Evolutionary conservation across 2,888 invertebrate genomes (phyloP).

Genomic region (Catocala fraxini): DNA sequence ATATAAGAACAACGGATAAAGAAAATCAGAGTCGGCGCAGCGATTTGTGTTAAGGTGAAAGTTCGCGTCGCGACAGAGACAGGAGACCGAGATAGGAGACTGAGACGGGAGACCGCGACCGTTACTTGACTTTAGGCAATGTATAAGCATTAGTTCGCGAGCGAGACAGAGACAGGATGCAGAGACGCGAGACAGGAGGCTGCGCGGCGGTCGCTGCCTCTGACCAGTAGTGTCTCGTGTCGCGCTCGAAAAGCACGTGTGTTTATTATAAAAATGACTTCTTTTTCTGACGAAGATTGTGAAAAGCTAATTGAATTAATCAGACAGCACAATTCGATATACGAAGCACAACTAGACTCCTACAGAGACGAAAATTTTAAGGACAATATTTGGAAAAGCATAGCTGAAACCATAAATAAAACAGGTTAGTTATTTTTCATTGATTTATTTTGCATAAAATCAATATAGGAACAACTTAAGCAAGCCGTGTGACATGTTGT

Average conservation of each 20-base stretch:
- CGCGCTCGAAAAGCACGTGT: slow-evolving; percentile 18
- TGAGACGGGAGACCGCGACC: too few relatives aligned
- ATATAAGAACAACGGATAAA: too few relatives aligned
- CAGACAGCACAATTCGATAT: background rate
- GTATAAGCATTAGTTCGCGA: slow-evolving; percentile 6
- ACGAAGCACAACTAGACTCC: slow-evolving; percentile 11
- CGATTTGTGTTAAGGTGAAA: too few relatives aligned
- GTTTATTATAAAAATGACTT: slow-evolving; percentile 19
- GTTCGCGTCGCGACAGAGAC: too few relatives aligned
- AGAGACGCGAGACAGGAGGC: slow-evolving; percentile 15
- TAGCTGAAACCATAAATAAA: slow-evolving; percentile 22
- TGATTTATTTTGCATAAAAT: background rate
- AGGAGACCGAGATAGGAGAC: too few relatives aligned
- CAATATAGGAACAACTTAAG: slow-evolving; percentile 1
- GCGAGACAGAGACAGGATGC: slow-evolving; percentile 21
- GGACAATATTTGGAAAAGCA: slow-evolving; percentile 22
- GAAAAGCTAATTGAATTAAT: slow-evolving; percentile 25
- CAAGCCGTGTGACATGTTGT: slow-evolving; percentile 20
- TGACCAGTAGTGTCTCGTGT: slow-evolving; percentile 17
- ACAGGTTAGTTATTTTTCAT: slow-evolving; percentile 19
- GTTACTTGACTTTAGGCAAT: slow-evolving; percentile 13
- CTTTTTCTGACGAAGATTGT: slow-evolving; percentile 24
- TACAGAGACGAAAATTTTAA: slow-evolving; percentile 18
- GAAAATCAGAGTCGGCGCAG: too few relatives aligned
- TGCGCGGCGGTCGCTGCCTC: slow-evolving; percentile 1